These are phyloP conservation scores for Bombus turneri DNA, from an alignment of 1,140 invertebrate genomes.

Conservation along the genomic window DNA sequence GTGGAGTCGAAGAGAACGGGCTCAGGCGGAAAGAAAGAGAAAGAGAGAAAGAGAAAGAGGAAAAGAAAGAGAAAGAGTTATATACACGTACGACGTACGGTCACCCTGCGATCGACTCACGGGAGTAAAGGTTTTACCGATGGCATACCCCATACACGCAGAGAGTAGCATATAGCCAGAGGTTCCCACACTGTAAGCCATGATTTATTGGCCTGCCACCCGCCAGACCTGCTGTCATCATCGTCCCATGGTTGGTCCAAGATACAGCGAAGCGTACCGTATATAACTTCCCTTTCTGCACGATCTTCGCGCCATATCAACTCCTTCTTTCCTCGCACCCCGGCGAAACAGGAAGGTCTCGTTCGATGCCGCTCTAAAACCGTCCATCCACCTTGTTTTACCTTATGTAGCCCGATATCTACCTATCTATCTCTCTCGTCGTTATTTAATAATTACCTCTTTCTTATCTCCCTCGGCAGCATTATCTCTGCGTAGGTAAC, in stretches of 20 bases:
- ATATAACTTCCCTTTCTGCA: constrained; percentile 69
- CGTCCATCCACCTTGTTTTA: constrained; percentile 63
- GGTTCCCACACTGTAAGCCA: constrained; percentile 74
- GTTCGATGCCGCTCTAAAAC: constrained; percentile 38
- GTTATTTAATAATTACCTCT: constrained; percentile 56
- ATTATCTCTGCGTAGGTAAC: constrained; percentile 28
- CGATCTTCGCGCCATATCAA: constrained; percentile 65
- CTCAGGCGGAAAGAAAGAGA: not conserved
- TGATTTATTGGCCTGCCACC: constrained; percentile 80
- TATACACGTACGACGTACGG: constrained; percentile 26
- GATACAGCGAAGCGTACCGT: constrained; percentile 60
- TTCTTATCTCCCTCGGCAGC: constrained; percentile 49
- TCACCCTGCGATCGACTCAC: constrained; percentile 53
- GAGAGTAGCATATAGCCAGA: constrained; percentile 58
- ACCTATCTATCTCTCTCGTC: not conserved
- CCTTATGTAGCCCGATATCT: constrained; percentile 59
- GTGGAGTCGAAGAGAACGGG: not conserved
- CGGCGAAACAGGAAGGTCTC: constrained; percentile 61
- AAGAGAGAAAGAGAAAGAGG: not conserved
- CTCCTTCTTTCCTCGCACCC: constrained; percentile 62
- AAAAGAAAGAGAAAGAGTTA: constrained; percentile 22
- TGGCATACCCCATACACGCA: constrained; percentile 62
- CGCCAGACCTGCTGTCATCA: constrained; percentile 78
- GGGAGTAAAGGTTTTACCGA: constrained; percentile 66
- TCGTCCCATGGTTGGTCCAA: constrained; percentile 65